Evolutionary conservation across 1,140 invertebrate species (phyloP).

Genomic region (Hylaeus anthracinus): DNA sequence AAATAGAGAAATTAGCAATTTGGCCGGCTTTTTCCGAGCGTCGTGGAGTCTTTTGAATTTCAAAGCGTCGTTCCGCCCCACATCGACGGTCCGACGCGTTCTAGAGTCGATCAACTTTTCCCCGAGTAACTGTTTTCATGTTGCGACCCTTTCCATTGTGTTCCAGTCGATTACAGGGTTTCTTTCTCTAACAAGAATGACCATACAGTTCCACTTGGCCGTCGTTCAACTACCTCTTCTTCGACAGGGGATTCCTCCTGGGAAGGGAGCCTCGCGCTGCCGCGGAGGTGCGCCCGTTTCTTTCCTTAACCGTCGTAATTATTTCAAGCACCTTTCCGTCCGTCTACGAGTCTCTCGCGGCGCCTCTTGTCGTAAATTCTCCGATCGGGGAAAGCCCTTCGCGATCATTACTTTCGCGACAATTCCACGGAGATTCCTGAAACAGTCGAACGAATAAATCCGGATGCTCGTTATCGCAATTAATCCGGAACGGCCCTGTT

Average conservation of each 20-base stretch:
- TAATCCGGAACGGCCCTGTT: constrained; percentile 1
- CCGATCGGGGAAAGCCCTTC: not conserved
- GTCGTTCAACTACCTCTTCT: constrained; percentile 37
- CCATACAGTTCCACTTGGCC: constrained; percentile 38
- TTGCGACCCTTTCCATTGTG: constrained; percentile 1
- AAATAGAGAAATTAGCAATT: too few relatives aligned
- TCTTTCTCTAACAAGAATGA: constrained; percentile 19
- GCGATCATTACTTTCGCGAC: not conserved
- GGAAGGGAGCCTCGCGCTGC: not conserved
- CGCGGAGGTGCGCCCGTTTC: too few relatives aligned
- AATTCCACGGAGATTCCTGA: too few relatives aligned
- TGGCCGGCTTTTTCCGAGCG: too few relatives aligned
- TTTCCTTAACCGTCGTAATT: constrained; percentile 11
- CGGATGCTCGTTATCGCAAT: constrained; percentile 21
- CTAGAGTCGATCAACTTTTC: not conserved
- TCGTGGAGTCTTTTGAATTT: too few relatives aligned
- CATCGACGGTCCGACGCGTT: not conserved
- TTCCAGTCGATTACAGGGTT: constrained; percentile 32
- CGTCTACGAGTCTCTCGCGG: not conserved
- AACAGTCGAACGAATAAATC: not conserved
- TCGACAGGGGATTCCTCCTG: not conserved
- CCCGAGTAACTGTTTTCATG: not conserved
- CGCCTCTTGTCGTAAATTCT: not conserved
- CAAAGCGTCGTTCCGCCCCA: too few relatives aligned
- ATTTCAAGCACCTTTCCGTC: not conserved